A percentile compares a stretch with the other conserved stretches of the same genome.
Conservation (phyloP, 2,113 vertebrate species). For the Aegotheles bennettii region DNA sequence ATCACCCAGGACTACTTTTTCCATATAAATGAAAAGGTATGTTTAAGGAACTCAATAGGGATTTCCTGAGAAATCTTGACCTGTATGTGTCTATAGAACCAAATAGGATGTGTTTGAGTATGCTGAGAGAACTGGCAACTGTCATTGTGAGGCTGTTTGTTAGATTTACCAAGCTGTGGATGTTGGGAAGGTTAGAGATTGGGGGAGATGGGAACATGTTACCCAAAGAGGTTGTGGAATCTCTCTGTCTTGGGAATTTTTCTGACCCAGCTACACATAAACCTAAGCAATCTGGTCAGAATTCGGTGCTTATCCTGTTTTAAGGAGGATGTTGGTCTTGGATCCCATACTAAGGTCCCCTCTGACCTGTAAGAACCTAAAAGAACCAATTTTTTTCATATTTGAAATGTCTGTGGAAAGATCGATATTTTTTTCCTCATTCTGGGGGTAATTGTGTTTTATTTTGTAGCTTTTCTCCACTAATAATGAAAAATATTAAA, state of each 20-base stretch:
- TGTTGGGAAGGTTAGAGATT: background rate
- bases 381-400: background rate
- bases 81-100: background rate
- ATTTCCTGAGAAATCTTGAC: background rate
- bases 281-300: background rate
- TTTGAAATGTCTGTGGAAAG: background rate
- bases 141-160: background rate
- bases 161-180: background rate
- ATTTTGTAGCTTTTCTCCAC: background rate
- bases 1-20: background rate
- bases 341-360: background rate
- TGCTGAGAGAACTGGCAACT: background rate
- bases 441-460: background rate
- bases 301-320: background rate
- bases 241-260: background rate
- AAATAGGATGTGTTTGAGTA: background rate
- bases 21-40: background rate
- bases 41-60: background rate
- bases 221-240: background rate
- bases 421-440: background rate
- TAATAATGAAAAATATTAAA: background rate
- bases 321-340: background rate
- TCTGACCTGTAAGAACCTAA: background rate
- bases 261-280: background rate
- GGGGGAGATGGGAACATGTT: accelerated